Evolutionary conservation across 2,113 vertebrate species (phyloP).

Genomic region (Strix aluco): DNA sequence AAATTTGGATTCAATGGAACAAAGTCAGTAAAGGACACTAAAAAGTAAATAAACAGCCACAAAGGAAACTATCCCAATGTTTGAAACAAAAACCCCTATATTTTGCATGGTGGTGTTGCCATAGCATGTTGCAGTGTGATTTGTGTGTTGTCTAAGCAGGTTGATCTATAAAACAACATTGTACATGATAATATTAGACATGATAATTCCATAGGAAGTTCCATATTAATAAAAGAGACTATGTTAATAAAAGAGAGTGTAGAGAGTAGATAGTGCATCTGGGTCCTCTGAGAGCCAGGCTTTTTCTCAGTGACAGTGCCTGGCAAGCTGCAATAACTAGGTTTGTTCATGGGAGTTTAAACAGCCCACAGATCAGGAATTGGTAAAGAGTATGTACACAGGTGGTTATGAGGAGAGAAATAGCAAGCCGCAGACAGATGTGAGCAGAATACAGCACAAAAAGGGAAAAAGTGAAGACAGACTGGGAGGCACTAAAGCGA

Average conservation of each 20-base stretch:
- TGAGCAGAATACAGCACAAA: background rate
- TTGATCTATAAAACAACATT: constrained; percentile 30
- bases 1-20: constrained; percentile 53
- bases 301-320: background rate
- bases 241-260: background rate
- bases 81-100: constrained; percentile 68
- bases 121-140: constrained; percentile 59
- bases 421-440: background rate
- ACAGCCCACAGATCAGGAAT: background rate
- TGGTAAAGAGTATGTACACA: background rate
- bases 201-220: background rate
- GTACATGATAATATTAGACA: background rate
- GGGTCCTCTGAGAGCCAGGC: background rate
- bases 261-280: background rate
- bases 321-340: background rate
- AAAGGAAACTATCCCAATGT: constrained; percentile 31
- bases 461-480: background rate
- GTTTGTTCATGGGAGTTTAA: background rate
- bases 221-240: background rate
- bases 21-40: constrained; percentile 44
- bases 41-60: constrained; percentile 54
- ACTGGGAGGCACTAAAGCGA: background rate
- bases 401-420: background rate
- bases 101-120: constrained; percentile 69
- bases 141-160: constrained; percentile 49